Evolutionary conservation across 1,140 invertebrate genomes (phyloP).

Genomic region (Drosophila cardini): DNA sequence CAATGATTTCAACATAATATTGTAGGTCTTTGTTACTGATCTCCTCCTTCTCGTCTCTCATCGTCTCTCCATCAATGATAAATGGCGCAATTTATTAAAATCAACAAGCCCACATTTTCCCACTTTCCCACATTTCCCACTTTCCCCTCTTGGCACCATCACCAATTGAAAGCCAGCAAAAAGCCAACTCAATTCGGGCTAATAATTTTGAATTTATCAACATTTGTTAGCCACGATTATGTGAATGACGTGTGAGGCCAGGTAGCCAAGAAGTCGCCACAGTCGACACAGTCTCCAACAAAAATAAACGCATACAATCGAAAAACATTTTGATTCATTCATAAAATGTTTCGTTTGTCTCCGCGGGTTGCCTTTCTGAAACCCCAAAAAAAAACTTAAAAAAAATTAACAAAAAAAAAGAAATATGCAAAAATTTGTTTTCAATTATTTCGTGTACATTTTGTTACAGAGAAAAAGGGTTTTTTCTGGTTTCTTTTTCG

Average conservation of each 20-base stretch:
- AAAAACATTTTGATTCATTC: conserved; percentile 43
- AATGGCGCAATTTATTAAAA: conserved; percentile 82
- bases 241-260: conserved; percentile 71
- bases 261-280: conserved; percentile 44
- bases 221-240: conserved; percentile 80
- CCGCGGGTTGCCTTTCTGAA: conserved; percentile 30
- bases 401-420: neutral
- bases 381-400: no score
- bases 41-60: neutral
- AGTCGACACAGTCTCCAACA: conserved; percentile 36
- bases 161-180: conserved; percentile 32
- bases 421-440: conserved; percentile 45
- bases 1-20: conserved; percentile 82
- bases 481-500: conserved; percentile 24
- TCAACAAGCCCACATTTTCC: conserved; percentile 59
- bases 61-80: conserved; percentile 47
- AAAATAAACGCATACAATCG: neutral
- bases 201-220: conserved; percentile 81
- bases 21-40: conserved; percentile 61
- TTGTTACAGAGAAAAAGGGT: conserved; percentile 12
- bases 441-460: conserved; percentile 44
- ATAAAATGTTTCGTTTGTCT: conserved; percentile 37
- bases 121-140: neutral
- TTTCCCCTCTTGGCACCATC: neutral
- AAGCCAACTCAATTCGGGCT: conserved; percentile 59